phyloP scores from a whole-genome alignment of 2,797 vertebrate genomes.

The Apodemus agrarius region DNA sequence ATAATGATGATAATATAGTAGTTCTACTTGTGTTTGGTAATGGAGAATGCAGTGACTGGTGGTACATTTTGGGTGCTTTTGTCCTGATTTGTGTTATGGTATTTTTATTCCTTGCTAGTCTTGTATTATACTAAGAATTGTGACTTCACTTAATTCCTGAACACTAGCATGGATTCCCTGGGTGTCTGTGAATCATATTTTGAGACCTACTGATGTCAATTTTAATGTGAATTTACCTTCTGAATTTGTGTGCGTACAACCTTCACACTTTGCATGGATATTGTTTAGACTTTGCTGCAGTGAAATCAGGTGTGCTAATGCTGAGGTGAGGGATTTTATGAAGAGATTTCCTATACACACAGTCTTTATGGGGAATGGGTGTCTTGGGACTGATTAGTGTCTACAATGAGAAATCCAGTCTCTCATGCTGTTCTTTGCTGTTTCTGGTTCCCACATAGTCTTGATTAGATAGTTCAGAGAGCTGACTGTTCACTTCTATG shows the following conservation, averaged over 20 bases:
- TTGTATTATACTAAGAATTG: background rate
- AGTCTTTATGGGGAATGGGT: background rate
- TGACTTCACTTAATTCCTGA: background rate
- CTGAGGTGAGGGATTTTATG: background rate
- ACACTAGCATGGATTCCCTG: background rate
- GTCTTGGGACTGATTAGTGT: constrained; percentile 2
- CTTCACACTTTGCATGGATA: background rate
- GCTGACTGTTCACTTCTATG: constrained; percentile 31
- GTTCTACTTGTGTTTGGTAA: background rate
- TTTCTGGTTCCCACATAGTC: constrained; percentile 32
- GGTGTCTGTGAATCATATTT: background rate
- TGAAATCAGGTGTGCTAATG: constrained; percentile 23
- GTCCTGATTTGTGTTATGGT: background rate
- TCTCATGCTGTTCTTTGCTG: background rate
- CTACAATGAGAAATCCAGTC: background rate
- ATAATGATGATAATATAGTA: background rate
- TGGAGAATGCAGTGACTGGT: background rate
- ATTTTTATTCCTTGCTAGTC: background rate
- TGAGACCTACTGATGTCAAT: background rate
- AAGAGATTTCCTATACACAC: background rate
- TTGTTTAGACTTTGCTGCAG: background rate
- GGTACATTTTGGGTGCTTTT: background rate
- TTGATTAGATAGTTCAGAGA: background rate
- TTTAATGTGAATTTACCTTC: background rate
- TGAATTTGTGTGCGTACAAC: background rate